Conservation (phyloP, 2,113 vertebrate species). For the Phalacrocorax brasilianus region DNA sequence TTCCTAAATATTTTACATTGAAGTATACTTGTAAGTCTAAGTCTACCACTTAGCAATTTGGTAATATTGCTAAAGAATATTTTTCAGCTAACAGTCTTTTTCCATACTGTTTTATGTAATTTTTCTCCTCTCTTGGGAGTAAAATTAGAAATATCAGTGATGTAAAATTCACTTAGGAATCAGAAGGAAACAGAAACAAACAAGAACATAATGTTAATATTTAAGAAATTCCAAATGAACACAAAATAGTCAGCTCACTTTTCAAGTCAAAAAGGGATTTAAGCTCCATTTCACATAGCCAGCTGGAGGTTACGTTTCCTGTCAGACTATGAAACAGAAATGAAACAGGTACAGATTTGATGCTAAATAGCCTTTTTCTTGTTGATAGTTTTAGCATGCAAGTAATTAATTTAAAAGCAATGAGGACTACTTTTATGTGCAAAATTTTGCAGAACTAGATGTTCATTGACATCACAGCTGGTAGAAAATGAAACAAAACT, state of each 20-base stretch:
- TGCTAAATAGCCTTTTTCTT: not conserved
- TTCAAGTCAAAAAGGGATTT: not conserved
- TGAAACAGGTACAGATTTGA: not conserved
- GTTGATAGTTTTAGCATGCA: not conserved
- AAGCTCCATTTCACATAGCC: not conserved
- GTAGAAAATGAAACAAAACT: not conserved
- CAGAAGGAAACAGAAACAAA: not conserved
- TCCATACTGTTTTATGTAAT: not conserved
- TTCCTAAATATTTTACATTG: not conserved
- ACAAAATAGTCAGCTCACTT: not conserved
- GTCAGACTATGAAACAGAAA: not conserved
- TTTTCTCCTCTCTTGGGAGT: not conserved
- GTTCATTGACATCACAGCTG: not conserved
- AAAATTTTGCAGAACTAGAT: not conserved
- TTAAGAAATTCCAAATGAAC: not conserved
- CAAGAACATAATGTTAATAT: not conserved
- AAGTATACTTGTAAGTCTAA: not conserved
- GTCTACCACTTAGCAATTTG: not conserved
- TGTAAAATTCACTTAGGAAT: not conserved
- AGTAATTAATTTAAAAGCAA: conserved; percentile 5
- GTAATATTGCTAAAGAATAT: not conserved
- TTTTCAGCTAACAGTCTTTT: not conserved
- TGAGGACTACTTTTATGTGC: not conserved
- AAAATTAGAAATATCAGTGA: not conserved
- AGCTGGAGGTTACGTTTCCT: not conserved